These are phyloP conservation scores for Scopus umbretta DNA, from an alignment of 2,113 vertebrate genomes.

Conservation along the genomic window DNA sequence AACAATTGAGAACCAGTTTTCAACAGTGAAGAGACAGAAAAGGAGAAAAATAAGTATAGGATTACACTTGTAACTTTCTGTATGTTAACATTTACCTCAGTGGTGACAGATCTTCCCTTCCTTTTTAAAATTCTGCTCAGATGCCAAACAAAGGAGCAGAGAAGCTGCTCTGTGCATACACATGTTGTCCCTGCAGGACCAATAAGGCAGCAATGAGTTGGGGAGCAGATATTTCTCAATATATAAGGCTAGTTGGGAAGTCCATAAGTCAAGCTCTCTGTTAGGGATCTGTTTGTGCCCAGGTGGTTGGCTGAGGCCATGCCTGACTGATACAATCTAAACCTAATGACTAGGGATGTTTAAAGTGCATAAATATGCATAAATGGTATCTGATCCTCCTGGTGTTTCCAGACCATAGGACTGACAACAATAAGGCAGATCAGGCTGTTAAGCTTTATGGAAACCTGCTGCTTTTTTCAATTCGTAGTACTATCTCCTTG, in stretches of 20 bases:
- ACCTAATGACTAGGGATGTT: background rate
- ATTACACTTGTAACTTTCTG: background rate
- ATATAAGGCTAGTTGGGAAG: background rate
- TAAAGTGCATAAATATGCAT: background rate
- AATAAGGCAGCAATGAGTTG: background rate
- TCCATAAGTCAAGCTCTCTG: background rate
- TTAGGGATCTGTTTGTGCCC: background rate
- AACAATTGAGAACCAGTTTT: background rate
- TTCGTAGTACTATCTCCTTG: background rate
- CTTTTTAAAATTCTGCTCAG: background rate
- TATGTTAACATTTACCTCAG: background rate
- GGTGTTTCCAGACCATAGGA: background rate
- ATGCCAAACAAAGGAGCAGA: background rate
- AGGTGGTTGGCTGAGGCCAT: background rate
- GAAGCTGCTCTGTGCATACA: background rate
- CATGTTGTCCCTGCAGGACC: background rate
- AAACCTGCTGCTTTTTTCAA: background rate
- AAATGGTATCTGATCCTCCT: background rate
- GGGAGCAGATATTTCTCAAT: background rate
- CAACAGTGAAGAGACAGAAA: background rate
- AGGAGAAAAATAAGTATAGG: background rate
- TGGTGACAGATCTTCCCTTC: background rate
- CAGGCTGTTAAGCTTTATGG: background rate
- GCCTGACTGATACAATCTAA: background rate
- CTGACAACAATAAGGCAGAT: background rate